A percentile compares a stretch with the other conserved stretches of the same genome.
Conservation (phyloP, 2,888 invertebrate genomes). For the Nasonovia ribisnigri region DNA sequence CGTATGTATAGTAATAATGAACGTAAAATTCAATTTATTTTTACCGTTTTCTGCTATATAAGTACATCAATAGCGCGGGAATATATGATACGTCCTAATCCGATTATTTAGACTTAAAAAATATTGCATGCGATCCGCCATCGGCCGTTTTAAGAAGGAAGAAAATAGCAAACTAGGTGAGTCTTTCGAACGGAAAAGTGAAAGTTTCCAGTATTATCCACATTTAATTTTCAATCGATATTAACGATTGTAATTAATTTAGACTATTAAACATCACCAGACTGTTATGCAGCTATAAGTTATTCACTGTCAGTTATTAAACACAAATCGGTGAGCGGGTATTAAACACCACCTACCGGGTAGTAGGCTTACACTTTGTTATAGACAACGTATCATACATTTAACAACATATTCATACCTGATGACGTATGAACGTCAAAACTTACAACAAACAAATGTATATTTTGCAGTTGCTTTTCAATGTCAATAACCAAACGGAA, state of each 20-base stretch:
- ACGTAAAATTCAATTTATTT: neutral
- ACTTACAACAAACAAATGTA: too few relatives aligned
- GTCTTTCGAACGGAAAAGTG: neutral
- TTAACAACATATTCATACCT: neutral
- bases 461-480: too few relatives aligned
- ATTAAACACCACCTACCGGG: neutral
- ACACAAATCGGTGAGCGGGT: neutral
- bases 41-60: too few relatives aligned
- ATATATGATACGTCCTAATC: neutral
- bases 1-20: neutral
- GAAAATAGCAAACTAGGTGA: neutral
- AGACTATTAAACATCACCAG: neutral
- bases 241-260: neutral
- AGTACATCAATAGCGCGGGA: neutral
- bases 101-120: constrained; percentile 3
- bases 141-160: neutral
- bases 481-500: neutral
- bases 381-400: neutral
- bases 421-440: neutral
- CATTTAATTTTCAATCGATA: neutral
- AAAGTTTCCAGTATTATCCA: neutral
- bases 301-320: neutral
- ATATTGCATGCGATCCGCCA: neutral
- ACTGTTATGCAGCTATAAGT: neutral
- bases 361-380: too few relatives aligned